These are phyloP conservation scores for Thereva unica DNA, from an alignment of 2,888 invertebrate genomes.

Conservation along the genomic window DNA sequence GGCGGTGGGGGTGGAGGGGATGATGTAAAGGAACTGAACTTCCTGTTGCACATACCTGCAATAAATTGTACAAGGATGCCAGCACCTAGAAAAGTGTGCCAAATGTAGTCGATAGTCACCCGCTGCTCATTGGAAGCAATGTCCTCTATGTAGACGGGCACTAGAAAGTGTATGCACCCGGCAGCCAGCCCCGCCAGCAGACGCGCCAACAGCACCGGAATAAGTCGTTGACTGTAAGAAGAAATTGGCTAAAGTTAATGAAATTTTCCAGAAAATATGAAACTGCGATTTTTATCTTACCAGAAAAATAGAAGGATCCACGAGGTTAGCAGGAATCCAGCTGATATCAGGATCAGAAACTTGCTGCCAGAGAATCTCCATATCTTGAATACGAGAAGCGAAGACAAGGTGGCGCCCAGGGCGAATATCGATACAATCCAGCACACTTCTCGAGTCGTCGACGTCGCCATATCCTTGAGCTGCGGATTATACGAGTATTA, in stretches of 20 bases:
- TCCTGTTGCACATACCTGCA: slow-evolving; percentile 30
- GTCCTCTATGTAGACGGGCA: slow-evolving; percentile 41
- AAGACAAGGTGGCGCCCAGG: slow-evolving; percentile 39
- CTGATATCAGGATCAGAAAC: slow-evolving; percentile 36
- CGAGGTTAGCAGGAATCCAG: slow-evolving; percentile 37
- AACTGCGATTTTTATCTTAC: slow-evolving; percentile 26
- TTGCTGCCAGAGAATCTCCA: slow-evolving; percentile 40
- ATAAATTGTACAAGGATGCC: slow-evolving; percentile 36
- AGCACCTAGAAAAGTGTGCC: slow-evolving; percentile 35
- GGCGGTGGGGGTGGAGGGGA: too few relatives aligned
- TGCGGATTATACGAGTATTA: slow-evolving; percentile 8
- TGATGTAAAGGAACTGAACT: too few relatives aligned
- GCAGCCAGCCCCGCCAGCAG: slow-evolving; percentile 38
- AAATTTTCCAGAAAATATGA: background rate
- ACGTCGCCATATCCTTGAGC: slow-evolving; percentile 33
- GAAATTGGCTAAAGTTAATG: slow-evolving; percentile 1
- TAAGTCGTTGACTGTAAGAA: slow-evolving; percentile 27
- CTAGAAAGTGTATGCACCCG: slow-evolving; percentile 38
- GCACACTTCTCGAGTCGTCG: slow-evolving; percentile 28
- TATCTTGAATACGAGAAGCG: slow-evolving; percentile 36
- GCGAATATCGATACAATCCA: slow-evolving; percentile 39
- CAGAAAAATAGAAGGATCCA: slow-evolving; percentile 36
- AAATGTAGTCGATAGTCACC: slow-evolving; percentile 35
- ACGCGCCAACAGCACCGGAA: slow-evolving; percentile 37
- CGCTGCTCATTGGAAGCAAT: slow-evolving; percentile 37